A percentile compares a stretch with the other conserved stretches of the same genome.
phyloP scores from a whole-genome alignment of 2,888 invertebrate genomes.

The Dascillus cervinus region DNA sequence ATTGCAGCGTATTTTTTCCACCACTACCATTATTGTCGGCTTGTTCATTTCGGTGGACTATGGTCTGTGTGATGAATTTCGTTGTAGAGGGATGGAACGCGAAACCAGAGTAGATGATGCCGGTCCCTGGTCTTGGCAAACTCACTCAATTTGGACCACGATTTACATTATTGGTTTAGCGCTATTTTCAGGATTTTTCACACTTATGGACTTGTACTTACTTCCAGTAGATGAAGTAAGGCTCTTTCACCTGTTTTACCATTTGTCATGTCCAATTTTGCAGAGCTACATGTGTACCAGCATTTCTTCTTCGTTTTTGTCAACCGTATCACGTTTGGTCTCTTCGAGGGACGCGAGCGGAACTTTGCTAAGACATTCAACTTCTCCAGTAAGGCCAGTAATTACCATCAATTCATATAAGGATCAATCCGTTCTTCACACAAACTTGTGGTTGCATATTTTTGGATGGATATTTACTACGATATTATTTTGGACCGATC shows the following conservation, averaged over 20 bases:
- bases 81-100: conserved; percentile 48
- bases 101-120: conserved; percentile 36
- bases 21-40: conserved; percentile 53
- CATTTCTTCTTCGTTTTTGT: conserved; percentile 37
- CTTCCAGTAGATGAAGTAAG: conserved; percentile 28
- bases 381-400: conserved; percentile 17
- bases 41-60: conserved; percentile 55
- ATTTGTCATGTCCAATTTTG: conserved; percentile 24
- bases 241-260: no score
- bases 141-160: conserved; percentile 49
- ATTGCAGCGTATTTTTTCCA: conserved; percentile 47
- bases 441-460: conserved; percentile 44
- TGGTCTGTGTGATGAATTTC: conserved; percentile 53
- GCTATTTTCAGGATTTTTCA: conserved; percentile 47
- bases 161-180: conserved; percentile 48
- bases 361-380: conserved; percentile 13
- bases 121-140: conserved; percentile 45
- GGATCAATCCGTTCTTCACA: conserved; percentile 33
- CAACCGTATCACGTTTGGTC: conserved; percentile 47
- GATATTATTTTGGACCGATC: conserved; percentile 45
- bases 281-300: conserved; percentile 24
- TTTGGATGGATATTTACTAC: conserved; percentile 41
- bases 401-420: conserved; percentile 18
- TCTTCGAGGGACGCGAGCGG: conserved; percentile 39
- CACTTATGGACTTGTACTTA: conserved; percentile 42